Percentiles rank a stretch among this genome's conserved stretches.
Conservation (phyloP, 2,797 vertebrate species). For the Epinephelus malabaricus region DNA sequence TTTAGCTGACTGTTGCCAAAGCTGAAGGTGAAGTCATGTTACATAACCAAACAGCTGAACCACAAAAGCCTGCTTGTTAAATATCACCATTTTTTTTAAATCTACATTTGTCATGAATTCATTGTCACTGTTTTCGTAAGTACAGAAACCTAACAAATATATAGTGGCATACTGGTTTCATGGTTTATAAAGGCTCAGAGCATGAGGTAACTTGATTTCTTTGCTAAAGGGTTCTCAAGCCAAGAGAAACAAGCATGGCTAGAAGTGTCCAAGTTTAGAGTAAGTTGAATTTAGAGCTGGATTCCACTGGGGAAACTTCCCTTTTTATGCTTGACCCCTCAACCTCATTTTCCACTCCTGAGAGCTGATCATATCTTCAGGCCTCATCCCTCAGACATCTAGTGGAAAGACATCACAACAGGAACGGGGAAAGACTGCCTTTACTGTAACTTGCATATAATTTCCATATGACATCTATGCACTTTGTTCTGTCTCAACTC, state of each 20-base stretch:
- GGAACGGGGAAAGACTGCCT: slow-evolving; percentile 22
- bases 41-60: slow-evolving; percentile 8
- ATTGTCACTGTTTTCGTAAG: not conserved
- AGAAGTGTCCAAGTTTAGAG: slow-evolving; percentile 83
- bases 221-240: slow-evolving; percentile 60
- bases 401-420: slow-evolving; percentile 48
- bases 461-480: slow-evolving; percentile 22
- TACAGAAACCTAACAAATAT: slow-evolving; percentile 19
- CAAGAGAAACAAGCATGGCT: slow-evolving; percentile 84
- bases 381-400: slow-evolving; percentile 67
- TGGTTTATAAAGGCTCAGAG: slow-evolving; percentile 37
- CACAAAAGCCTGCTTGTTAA: not conserved
- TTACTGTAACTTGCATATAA: slow-evolving; percentile 15
- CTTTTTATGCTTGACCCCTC: slow-evolving; percentile 82
- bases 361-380: slow-evolving; percentile 76
- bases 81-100: not conserved
- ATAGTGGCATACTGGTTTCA: slow-evolving; percentile 15
- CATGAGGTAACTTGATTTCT: slow-evolving; percentile 65
- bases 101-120: slow-evolving; percentile 8
- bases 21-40: slow-evolving; percentile 1
- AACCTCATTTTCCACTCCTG: slow-evolving; percentile 85
- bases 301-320: slow-evolving; percentile 79
- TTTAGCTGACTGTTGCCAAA: not conserved
- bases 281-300: slow-evolving; percentile 77
- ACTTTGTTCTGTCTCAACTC: slow-evolving; percentile 24